These are phyloP conservation scores for Alcedo atthis DNA, from an alignment of 2,797 vertebrate genomes.

Conservation along the genomic window DNA sequence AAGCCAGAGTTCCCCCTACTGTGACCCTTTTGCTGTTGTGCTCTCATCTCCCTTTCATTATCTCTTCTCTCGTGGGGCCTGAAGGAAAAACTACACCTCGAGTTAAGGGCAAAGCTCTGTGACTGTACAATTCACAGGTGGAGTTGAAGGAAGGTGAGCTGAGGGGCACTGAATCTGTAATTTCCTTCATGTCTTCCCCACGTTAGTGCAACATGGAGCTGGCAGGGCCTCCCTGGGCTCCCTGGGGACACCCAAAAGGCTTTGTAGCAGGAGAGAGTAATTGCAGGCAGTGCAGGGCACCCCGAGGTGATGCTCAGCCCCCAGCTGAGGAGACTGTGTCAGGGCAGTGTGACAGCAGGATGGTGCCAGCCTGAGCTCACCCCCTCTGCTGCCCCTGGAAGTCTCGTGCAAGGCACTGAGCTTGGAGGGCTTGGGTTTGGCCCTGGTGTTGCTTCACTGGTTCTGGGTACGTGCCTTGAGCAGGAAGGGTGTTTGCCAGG, in stretches of 20 bases:
- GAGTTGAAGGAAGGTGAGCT: conserved; percentile 46
- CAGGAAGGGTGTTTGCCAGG: background rate
- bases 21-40: conserved; percentile 40
- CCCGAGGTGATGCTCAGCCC: conserved; percentile 13
- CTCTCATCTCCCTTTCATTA: conserved; percentile 58
- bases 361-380: background rate
- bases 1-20: conserved; percentile 23
- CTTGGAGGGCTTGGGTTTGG: background rate
- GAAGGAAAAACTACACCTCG: conserved; percentile 28
- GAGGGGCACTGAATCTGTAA: conserved; percentile 27
- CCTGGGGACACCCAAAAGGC: conserved; percentile 20
- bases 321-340: background rate
- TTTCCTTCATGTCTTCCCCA: conserved; percentile 1
- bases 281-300: conserved; percentile 37
- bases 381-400: background rate
- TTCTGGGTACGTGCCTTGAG: background rate
- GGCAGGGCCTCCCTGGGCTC: background rate
- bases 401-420: background rate
- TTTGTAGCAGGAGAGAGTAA: background rate
- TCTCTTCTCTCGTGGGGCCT: conserved; percentile 8
- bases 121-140: background rate
- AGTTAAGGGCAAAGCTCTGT: conserved; percentile 27
- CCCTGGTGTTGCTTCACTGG: background rate
- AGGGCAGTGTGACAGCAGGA: background rate
- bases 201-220: background rate